Conservation (phyloP, 2,113 vertebrate species). For the Ageneiosus marmoratus region DNA sequence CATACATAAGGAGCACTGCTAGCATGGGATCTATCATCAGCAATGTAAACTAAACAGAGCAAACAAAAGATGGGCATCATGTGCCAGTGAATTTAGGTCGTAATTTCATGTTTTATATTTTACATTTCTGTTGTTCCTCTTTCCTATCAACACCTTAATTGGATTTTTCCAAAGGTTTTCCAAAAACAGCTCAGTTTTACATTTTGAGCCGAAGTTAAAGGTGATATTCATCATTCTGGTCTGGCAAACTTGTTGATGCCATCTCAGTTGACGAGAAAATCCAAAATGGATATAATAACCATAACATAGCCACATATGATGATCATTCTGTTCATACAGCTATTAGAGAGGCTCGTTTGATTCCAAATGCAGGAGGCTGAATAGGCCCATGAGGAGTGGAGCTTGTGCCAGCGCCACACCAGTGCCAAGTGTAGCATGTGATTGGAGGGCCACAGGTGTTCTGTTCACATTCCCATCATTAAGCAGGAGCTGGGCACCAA, state of each 20-base stretch:
- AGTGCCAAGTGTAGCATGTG: constrained; percentile 47
- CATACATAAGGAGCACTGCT: background rate
- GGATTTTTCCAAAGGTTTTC: background rate
- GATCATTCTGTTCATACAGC: constrained; percentile 35
- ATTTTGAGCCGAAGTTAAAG: background rate
- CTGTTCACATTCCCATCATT: constrained; percentile 66
- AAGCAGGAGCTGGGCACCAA: constrained; percentile 57
- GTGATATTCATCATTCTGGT: background rate
- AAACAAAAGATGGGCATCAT: background rate
- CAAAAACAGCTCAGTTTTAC: background rate
- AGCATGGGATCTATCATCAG: background rate
- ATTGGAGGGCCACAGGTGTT: constrained; percentile 67
- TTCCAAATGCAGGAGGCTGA: constrained; percentile 42
- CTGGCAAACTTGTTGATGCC: constrained; percentile 8
- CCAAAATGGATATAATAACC: constrained; percentile 37
- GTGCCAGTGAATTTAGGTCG: background rate
- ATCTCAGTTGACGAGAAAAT: constrained; percentile 13
- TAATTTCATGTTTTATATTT: background rate
- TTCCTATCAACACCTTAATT: background rate
- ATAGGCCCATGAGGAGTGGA: constrained; percentile 42
- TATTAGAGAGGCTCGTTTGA: constrained; percentile 49
- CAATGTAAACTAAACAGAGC: background rate
- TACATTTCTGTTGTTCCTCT: background rate
- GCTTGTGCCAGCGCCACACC: constrained; percentile 22
- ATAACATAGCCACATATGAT: constrained; percentile 34